A percentile compares a stretch with the other conserved stretches of the same genome.
phyloP scores from a whole-genome alignment of 2,888 invertebrate genomes.

The Polia nebulosa region DNA sequence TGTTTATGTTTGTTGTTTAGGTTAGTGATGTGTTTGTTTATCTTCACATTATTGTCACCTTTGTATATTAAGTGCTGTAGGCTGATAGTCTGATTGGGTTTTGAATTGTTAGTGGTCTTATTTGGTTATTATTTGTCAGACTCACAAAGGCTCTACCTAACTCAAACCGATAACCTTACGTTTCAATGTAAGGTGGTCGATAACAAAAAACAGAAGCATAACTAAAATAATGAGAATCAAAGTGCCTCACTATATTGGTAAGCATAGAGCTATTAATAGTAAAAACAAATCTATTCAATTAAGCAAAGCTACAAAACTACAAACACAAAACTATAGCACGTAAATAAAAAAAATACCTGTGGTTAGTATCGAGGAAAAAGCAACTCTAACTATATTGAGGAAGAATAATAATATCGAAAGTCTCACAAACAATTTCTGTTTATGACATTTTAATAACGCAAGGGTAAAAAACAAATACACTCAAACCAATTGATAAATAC shows the following conservation, averaged over 20 bases:
- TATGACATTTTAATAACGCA: slow-evolving; percentile 43
- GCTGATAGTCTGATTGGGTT: not conserved
- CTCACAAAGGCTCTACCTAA: not conserved
- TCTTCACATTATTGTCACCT: slow-evolving; percentile 10
- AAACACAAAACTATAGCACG: no score
- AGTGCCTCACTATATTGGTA: no score
- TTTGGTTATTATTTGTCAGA: not conserved
- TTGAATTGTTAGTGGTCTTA: not conserved
- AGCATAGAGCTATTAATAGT: no score
- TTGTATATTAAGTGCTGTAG: not conserved
- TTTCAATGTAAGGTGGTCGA: no score
- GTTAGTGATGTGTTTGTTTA: slow-evolving; percentile 17
- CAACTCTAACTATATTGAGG: slow-evolving; percentile 6
- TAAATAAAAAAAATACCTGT: no score
- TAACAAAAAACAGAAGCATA: no score
- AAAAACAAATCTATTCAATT: no score
- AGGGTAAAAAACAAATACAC: slow-evolving; percentile 30
- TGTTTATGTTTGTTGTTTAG: slow-evolving; percentile 10
- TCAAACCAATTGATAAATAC: slow-evolving; percentile 38
- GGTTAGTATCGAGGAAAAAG: not conserved
- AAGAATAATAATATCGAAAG: slow-evolving; percentile 11
- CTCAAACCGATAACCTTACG: no score
- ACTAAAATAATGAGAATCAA: no score
- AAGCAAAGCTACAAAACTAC: no score
- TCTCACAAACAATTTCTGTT: slow-evolving; percentile 49